phyloP scores from a whole-genome alignment of 2,888 invertebrate genomes.

The Hyles lineata region DNA sequence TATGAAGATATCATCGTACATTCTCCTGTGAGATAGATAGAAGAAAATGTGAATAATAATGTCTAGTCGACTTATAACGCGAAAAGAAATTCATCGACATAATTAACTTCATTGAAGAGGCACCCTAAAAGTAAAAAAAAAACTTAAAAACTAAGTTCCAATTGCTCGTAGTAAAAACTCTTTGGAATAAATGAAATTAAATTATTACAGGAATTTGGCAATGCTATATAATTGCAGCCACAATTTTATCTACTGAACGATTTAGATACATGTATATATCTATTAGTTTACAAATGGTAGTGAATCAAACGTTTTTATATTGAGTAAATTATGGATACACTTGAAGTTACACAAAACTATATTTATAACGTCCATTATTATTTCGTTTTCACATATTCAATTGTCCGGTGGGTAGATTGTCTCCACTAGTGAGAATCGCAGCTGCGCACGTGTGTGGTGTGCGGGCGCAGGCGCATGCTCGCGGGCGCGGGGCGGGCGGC shows the following conservation, averaged over 20 bases:
- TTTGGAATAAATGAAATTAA: conserved; percentile 74
- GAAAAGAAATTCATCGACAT: conserved; percentile 31
- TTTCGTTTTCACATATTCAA: conserved; percentile 44
- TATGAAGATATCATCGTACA: not conserved
- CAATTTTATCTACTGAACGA: conserved; percentile 62
- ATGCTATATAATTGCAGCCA: conserved; percentile 63
- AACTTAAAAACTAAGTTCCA: conserved; percentile 69
- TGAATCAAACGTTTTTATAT: conserved; percentile 46
- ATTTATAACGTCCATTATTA: conserved; percentile 42
- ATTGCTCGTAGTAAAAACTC: conserved; percentile 68
- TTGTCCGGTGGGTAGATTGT: conserved; percentile 53
- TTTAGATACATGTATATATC: conserved; percentile 50
- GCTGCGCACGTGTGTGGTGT: not conserved
- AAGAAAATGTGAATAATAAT: conserved; percentile 9
- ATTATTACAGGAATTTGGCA: conserved; percentile 70
- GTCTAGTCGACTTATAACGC: conserved; percentile 21
- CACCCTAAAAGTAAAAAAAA: conserved; percentile 45
- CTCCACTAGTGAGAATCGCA: conserved; percentile 40
- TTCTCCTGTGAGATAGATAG: not conserved
- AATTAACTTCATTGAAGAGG: conserved; percentile 33
- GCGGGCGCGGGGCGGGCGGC: not conserved
- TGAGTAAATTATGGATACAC: conserved; percentile 60
- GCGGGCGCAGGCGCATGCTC: no score
- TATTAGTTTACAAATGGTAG: conserved; percentile 59
- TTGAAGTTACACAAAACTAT: conserved; percentile 51